Evolutionary conservation across 2,113 vertebrate genomes (phyloP).

Genomic region (Hyperopisus bebe): DNA sequence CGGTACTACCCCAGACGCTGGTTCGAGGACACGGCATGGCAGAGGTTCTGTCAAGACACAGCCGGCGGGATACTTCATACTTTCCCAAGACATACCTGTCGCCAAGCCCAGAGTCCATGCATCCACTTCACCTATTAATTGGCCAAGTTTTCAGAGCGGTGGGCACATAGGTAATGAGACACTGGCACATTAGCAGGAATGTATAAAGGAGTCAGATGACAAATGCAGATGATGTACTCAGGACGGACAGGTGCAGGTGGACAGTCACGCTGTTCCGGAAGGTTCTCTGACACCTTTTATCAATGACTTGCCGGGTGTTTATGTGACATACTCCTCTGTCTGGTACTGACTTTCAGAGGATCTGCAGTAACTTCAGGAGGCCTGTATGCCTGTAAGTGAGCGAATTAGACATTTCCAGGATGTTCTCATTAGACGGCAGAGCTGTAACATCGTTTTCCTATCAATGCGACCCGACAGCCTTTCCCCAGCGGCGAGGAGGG

Average conservation of each 20-base stretch:
- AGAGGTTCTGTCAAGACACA: constrained; percentile 13
- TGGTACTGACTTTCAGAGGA: not conserved
- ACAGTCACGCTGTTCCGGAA: not conserved
- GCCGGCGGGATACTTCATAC: constrained; percentile 27
- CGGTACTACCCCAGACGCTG: constrained; percentile 42
- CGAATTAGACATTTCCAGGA: not conserved
- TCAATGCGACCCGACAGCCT: constrained; percentile 22
- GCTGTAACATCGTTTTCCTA: constrained; percentile 14
- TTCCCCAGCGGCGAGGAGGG: constrained; percentile 9
- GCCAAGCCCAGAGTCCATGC: constrained; percentile 25
- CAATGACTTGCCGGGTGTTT: not conserved
- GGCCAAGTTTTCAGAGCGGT: constrained; percentile 6
- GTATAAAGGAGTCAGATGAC: not conserved
- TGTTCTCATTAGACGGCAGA: constrained; percentile 18
- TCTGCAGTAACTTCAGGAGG: not conserved
- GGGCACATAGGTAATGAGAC: constrained; percentile 15
- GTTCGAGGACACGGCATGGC: constrained; percentile 45
- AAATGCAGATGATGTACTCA: not conserved
- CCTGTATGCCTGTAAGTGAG: not conserved
- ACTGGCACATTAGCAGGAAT: not conserved
- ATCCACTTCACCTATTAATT: constrained; percentile 2
- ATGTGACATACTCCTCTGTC: not conserved
- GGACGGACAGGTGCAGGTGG: not conserved
- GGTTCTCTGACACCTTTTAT: not conserved
- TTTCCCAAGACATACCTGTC: constrained; percentile 30